Conservation (phyloP, 2,888 invertebrate species). For the Abrostola triplasia region DNA sequence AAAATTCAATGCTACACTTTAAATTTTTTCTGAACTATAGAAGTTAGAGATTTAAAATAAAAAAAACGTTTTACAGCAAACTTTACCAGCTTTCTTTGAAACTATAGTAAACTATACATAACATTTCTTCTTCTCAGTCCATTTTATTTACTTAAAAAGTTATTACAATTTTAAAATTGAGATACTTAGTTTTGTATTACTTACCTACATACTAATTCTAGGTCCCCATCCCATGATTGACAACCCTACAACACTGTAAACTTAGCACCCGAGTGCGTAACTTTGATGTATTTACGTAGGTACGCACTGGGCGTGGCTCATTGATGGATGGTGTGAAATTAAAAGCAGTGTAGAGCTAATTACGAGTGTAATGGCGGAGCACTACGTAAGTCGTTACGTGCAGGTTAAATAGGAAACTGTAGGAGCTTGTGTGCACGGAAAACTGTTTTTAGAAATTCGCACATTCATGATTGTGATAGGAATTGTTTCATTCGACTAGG, state of each 20-base stretch:
- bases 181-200: too few species aligned
- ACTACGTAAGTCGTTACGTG: slow-evolving; percentile 44
- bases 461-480: background rate
- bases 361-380: slow-evolving; percentile 37
- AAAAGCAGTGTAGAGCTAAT: slow-evolving; percentile 54
- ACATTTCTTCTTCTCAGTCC: too few species aligned
- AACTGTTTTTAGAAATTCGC: slow-evolving; percentile 4
- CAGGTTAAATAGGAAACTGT: slow-evolving; percentile 33
- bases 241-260: slow-evolving; percentile 41
- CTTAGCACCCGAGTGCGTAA: slow-evolving; percentile 31
- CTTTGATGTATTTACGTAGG: slow-evolving; percentile 48
- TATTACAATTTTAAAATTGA: too few species aligned
- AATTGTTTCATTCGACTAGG: too few species aligned
- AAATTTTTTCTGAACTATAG: too few species aligned
- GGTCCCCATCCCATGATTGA: background rate
- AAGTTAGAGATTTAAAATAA: too few species aligned
- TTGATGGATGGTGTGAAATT: slow-evolving; percentile 57
- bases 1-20: too few species aligned
- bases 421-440: slow-evolving; percentile 30
- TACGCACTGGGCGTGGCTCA: slow-evolving; percentile 51
- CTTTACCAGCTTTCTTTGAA: too few species aligned
- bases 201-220: too few species aligned
- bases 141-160: too few species aligned
- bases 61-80: too few species aligned
- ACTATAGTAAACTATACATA: too few species aligned